Conservation (phyloP, 2,797 vertebrate genomes). For the Alectoris magna region DNA sequence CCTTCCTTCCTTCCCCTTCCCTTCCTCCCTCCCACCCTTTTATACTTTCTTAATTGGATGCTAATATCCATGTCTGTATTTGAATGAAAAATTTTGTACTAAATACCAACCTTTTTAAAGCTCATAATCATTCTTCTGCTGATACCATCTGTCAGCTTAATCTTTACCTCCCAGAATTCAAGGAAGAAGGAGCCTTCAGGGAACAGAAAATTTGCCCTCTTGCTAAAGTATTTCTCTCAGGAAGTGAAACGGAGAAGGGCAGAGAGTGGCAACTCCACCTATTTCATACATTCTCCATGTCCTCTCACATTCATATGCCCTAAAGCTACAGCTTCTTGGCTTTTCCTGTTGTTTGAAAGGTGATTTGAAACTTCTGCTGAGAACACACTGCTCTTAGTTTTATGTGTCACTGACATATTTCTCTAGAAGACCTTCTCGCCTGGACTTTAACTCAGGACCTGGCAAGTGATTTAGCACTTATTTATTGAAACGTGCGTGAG, state of each 20-base stretch:
- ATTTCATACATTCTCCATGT: neutral
- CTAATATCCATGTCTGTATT: slow-evolving; percentile 61
- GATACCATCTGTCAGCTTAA: slow-evolving; percentile 67
- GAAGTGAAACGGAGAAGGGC: slow-evolving; percentile 67
- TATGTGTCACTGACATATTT: neutral
- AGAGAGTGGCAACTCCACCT: slow-evolving; percentile 26
- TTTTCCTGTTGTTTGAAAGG: neutral
- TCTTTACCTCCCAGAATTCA: slow-evolving; percentile 50
- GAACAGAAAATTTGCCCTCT: slow-evolving; percentile 46
- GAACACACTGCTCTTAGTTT: neutral
- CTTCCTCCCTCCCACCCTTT: too few species aligned
- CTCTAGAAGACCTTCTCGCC: neutral
- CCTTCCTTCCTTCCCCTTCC: too few species aligned
- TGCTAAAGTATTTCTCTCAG: slow-evolving; percentile 54
- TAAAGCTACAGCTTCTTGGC: neutral
- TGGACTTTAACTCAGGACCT: slow-evolving; percentile 8
- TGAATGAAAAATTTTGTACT: slow-evolving; percentile 55
- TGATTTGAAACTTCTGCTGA: neutral
- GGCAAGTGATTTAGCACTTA: slow-evolving; percentile 48
- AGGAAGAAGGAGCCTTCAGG: slow-evolving; percentile 15
- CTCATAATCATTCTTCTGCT: slow-evolving; percentile 54
- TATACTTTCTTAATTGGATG: slow-evolving; percentile 61
- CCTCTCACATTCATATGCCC: neutral
- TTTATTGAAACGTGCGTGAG: slow-evolving; percentile 45
- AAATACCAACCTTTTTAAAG: slow-evolving; percentile 63